Base-by-base conservation (phyloP, 1,140 invertebrate species). In the Cydia splendana region DNA sequence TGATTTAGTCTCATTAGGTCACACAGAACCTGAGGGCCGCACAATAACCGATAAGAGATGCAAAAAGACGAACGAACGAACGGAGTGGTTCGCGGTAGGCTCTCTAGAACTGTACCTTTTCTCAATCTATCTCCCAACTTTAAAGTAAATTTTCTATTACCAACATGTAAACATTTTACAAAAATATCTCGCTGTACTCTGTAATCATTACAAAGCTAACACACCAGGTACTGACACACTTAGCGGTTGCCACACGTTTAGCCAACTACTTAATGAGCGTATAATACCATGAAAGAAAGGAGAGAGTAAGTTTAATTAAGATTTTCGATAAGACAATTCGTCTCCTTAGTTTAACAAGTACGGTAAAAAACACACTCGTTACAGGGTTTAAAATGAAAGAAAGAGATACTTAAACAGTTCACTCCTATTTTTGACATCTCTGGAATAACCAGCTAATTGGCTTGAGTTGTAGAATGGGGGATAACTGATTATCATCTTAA, bases 261-360 rank as follows among this genome's bases (percentile, higher is more conserved):
- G 67, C 15, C n/a, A 18, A 10, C 67, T 38, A 71, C 18, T 71
- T 18, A 71, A 42, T 38, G 38, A 18, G 5, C 67, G 6, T 69
- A 34, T 5, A 71, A 38, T 18, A 42, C 18, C 30, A n/a, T 71
- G 7, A 71, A 71, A 38, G 34, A 38, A 5, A 42, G 30, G 67
- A 71, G 67, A 71, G 67, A 71, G 67, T 71, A 15, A n/a, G 30
- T 71, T 71, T 71, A 71, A 42, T 42, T 71, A 71, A 38, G 67
- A 71, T 42, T 38, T n/a, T 18, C 2, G 67, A 71, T 71, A 71
- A 71, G 6, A 38, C 12, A 62, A 24, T 62, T 62, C 9, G 20
- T 12, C 57, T 62, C 51, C 51, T 53, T 53, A 53, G 15, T 18
- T 18, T 18, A 53, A 51, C 48, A n/a, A 48, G n/a, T 53, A 53